Base-by-base conservation (phyloP, 2,888 invertebrate species). In the Opisthograptis luteolata region DNA sequence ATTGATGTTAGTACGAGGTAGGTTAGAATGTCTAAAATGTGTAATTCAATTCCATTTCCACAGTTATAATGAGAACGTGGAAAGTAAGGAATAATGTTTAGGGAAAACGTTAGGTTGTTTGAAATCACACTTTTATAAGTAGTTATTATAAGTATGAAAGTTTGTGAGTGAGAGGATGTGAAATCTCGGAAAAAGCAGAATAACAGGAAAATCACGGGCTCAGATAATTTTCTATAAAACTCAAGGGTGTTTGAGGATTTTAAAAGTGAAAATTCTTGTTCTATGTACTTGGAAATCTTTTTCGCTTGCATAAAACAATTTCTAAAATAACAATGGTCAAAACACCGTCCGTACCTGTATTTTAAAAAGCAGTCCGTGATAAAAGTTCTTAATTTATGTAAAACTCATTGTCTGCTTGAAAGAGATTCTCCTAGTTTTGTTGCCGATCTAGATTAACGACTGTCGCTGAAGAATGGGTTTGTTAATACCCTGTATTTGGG, bases 1-100 rank as follows among this genome's bases (percentile, higher is more conserved):
- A 61, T 61, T 55, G 58, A 61, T 58, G 56, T 49, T 43, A 54
- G 40, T 36, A 43, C 32, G 55, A 55, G 42, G 57, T 42, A 44
- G 48, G 42, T 37, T 42, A 41, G 40, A 41, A 48, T 46, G 22
- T 12, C 34, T 44, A 36, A 42, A 39, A 43, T 43, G 32, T 39
- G 41, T 50, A 50, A 55, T 54, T 39, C 20, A 50, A 55, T 54
- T 39, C 20, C 37, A 27, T 49, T 52, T 49, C 27, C 28, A 14
- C 22, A 27, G 13, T 32, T 40, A n/a, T n/a, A 34, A 47, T 27
- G 28, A 51, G 19, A 22, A 30, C 12, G 39, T 51, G 37, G 24
- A 34, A 44, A 36, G 15, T 32, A 40, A 49, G 19, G n/a, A 22
- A 34, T 2, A 17, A 17, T 13, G 9, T 25, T 10, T 25, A 2